A percentile compares a stretch with the other conserved stretches of the same genome.
Conservation (phyloP, 2,113 vertebrate species). For the Prunella fulvescens region DNA sequence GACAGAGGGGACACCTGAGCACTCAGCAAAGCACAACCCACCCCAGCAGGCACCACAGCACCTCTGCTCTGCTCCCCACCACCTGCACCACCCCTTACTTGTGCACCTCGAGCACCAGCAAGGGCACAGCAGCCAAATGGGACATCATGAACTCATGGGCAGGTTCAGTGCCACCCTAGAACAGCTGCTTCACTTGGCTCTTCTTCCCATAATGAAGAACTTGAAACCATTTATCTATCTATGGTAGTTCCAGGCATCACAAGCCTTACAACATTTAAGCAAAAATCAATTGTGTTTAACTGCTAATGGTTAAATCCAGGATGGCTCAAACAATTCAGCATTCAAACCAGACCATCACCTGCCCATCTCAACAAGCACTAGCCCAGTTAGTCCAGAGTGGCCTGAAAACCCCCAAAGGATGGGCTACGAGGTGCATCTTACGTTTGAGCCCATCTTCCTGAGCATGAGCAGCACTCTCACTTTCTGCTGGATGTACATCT, state of each 20-base stretch:
- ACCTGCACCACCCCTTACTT: background rate
- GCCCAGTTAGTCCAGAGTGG: background rate
- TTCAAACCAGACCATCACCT: background rate
- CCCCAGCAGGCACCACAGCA: background rate
- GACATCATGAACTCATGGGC: accelerated
- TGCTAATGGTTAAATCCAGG: background rate
- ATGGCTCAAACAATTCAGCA: background rate
- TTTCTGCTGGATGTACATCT: constrained; percentile 99
- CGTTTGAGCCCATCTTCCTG: constrained; percentile 99
- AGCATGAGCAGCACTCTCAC: constrained; percentile 98
- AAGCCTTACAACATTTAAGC: background rate
- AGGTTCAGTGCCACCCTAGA: background rate
- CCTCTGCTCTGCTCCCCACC: background rate
- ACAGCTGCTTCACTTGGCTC: background rate
- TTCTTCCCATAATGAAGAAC: background rate
- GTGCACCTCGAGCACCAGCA: background rate
- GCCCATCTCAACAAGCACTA: background rate
- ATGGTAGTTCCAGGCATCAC: background rate
- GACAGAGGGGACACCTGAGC: background rate
- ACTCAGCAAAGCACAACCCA: background rate
- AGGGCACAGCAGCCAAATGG: background rate
- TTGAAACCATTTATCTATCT: background rate
- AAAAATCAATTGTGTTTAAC: background rate
- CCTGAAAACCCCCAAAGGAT: background rate
- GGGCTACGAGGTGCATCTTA: constrained; percentile 58